phyloP scores from a whole-genome alignment of 2,797 vertebrate species.

The Rhynchotus rufescens region DNA sequence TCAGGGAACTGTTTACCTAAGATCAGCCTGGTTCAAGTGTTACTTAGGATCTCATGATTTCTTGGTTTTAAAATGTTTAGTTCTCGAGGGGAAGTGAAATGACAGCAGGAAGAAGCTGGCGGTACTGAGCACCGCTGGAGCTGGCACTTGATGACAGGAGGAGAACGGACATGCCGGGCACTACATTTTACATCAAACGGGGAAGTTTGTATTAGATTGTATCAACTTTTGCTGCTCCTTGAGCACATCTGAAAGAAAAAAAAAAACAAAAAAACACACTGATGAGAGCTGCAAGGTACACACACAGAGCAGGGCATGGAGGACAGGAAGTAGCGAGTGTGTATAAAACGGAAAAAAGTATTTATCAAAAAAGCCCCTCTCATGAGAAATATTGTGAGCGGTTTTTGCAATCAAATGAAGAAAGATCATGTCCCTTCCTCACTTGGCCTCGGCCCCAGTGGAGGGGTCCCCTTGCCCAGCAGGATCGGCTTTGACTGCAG shows the following conservation, averaged over 20 bases:
- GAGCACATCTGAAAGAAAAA: conserved; percentile 37
- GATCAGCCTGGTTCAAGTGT: conserved; percentile 55
- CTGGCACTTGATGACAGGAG: conserved; percentile 67
- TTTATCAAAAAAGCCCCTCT: neutral
- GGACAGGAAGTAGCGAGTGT: neutral
- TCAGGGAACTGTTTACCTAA: conserved; percentile 58
- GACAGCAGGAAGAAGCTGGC: conserved; percentile 69
- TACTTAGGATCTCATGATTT: conserved; percentile 50
- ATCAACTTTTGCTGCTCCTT: conserved; percentile 40
- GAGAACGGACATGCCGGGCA: conserved; percentile 37
- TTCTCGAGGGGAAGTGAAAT: conserved; percentile 53
- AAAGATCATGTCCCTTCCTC: neutral
- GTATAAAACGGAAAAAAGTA: neutral
- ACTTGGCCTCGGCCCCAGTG: accelerated
- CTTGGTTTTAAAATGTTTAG: conserved; percentile 37
- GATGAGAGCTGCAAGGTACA: neutral
- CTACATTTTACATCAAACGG: conserved; percentile 47
- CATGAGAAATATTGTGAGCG: neutral
- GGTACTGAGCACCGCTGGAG: conserved; percentile 42
- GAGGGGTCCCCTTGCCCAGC: neutral
- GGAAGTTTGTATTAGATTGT: conserved; percentile 64
- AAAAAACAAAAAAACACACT: conserved; percentile 1
- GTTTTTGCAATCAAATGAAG: neutral
- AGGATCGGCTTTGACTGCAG: neutral
- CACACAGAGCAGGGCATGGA: neutral